A percentile compares a stretch with the other conserved stretches of the same genome.
Conservation (phyloP, 30 jellyfish, hydroid and myxozoan genomes). For the Nemopilema nomurai region DNA sequence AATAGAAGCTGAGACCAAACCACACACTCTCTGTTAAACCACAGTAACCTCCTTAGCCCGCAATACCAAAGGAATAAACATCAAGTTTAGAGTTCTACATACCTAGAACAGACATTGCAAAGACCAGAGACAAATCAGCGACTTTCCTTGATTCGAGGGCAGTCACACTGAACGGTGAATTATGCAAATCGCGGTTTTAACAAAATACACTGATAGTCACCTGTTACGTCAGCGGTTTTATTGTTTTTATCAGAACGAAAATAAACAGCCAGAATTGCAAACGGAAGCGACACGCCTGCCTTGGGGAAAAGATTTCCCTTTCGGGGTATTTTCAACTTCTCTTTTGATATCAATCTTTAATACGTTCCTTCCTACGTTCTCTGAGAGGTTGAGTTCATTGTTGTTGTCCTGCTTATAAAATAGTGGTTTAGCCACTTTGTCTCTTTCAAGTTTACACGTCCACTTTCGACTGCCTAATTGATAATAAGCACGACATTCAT, state of each 20-base stretch:
- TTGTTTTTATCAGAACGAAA: not conserved
- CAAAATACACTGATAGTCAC: not conserved
- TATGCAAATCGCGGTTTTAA: not conserved
- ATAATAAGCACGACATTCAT: no score
- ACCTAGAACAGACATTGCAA: not conserved
- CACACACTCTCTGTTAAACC: not conserved
- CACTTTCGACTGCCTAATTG: no score
- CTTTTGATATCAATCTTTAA: no score
- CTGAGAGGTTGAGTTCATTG: no score
- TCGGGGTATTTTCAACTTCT: not conserved
- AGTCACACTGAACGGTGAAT: not conserved
- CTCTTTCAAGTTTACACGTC: no score
- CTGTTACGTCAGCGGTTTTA: not conserved
- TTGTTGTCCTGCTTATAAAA: no score
- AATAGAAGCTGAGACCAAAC: no score
- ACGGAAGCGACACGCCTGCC: not conserved
- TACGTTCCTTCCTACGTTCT: no score
- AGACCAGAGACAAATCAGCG: not conserved
- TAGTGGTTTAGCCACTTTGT: no score
- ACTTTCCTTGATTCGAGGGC: not conserved
- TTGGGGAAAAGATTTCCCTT: not conserved
- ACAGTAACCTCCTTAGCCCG: not conserved
- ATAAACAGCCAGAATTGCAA: not conserved
- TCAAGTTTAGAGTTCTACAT: not conserved
- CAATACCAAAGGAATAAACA: not conserved